These are phyloP conservation scores for Mugil cephalus DNA, from an alignment of 2,113 vertebrate genomes.

Conservation along the genomic window DNA sequence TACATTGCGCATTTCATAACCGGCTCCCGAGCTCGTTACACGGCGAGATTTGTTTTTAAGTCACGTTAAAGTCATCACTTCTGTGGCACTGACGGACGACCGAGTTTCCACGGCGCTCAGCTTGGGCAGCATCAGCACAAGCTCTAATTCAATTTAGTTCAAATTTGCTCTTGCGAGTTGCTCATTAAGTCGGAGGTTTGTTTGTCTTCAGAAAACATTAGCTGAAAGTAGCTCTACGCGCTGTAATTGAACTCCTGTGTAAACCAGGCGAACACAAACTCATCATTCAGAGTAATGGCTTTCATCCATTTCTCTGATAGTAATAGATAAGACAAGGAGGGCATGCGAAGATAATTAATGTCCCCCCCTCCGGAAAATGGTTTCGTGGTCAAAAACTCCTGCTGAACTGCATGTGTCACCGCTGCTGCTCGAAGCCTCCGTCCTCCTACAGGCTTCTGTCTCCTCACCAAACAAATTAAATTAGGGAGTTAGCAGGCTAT, in stretches of 20 bases:
- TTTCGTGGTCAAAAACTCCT: constrained; percentile 53
- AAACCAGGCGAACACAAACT: constrained; percentile 60
- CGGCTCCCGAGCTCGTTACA: constrained; percentile 55
- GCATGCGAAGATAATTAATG: constrained; percentile 68
- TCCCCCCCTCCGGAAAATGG: constrained; percentile 25
- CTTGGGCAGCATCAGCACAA: constrained; percentile 48
- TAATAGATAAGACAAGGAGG: constrained; percentile 53
- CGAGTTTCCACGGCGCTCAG: constrained; percentile 27
- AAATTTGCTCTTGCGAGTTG: constrained; percentile 69
- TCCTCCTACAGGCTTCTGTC: constrained; percentile 14
- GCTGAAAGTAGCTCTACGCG: constrained; percentile 61
- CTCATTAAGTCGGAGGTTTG: constrained; percentile 71
- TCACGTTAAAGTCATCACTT: constrained; percentile 66
- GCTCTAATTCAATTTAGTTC: constrained; percentile 71
- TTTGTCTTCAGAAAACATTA: constrained; percentile 75
- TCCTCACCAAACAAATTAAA: constrained; percentile 41
- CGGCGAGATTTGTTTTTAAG: constrained; percentile 46
- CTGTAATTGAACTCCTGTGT: constrained; percentile 71
- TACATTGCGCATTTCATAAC: constrained; percentile 65
- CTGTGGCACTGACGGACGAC: constrained; percentile 67
- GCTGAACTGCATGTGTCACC: constrained; percentile 47
- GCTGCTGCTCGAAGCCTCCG: constrained; percentile 6
- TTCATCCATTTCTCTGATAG: constrained; percentile 65
- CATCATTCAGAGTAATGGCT: constrained; percentile 71
- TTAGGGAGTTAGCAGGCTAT: constrained; percentile 46